phyloP scores from a whole-genome alignment of 2,888 invertebrate genomes.

The Coelogynopora nodosa region DNA sequence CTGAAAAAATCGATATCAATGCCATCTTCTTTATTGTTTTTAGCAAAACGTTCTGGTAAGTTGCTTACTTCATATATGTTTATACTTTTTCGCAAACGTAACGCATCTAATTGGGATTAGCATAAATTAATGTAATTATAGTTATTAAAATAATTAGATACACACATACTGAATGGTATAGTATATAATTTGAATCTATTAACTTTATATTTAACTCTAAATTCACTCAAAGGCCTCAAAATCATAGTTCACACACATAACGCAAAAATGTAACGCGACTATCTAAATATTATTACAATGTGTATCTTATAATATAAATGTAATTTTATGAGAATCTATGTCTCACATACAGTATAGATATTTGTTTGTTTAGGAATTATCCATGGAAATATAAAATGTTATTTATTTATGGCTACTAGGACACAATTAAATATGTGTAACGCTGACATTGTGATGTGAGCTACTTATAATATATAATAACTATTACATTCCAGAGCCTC shows the following conservation, averaged over 20 bases:
- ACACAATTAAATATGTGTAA: neutral
- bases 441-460: neutral
- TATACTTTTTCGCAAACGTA: neutral
- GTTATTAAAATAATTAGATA: neutral
- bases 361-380: neutral
- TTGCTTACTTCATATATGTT: neutral
- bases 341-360: neutral
- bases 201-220: neutral
- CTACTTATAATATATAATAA: too few relatives aligned
- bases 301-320: neutral
- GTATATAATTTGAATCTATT: neutral
- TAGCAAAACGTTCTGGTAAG: neutral
- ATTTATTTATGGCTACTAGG: neutral
- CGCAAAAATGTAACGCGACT: neutral
- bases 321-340: neutral
- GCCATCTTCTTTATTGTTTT: neutral
- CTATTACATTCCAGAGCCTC: too few relatives aligned
- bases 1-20: neutral
- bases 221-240: neutral
- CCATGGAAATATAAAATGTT: neutral
- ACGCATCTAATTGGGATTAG: constrained; percentile 19
- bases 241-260: constrained; percentile 11
- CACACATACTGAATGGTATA: neutral
- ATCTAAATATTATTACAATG: neutral
- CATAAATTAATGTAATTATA: constrained; percentile 4